Evolutionary conservation across 2,888 invertebrate genomes (phyloP).

Genomic region (Plebejus melissa): DNA sequence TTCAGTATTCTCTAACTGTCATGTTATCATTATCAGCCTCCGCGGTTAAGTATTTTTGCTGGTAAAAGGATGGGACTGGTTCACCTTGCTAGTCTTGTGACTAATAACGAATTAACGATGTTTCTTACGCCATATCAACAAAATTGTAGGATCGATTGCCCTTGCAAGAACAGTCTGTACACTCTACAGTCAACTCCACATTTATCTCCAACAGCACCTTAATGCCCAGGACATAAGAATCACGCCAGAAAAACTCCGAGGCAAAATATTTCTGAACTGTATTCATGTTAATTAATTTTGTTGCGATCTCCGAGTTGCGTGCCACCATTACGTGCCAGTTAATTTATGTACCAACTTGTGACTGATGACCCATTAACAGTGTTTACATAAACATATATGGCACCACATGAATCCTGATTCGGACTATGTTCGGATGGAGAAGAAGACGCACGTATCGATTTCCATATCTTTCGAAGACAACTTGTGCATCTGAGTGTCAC

Average conservation of each 20-base stretch:
- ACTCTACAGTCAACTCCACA: no score
- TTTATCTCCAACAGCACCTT: not conserved
- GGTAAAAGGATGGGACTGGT: not conserved
- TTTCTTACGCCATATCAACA: slow-evolving; percentile 1
- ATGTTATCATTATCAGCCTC: no score
- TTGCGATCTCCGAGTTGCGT: not conserved
- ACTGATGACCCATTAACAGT: slow-evolving; percentile 11
- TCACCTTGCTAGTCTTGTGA: not conserved
- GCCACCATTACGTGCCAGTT: slow-evolving; percentile 1
- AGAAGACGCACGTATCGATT: no score
- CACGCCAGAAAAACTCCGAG: not conserved
- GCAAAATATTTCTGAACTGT: not conserved
- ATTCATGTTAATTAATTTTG: slow-evolving; percentile 11
- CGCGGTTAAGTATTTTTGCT: not conserved
- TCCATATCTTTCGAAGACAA: no score
- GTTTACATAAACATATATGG: not conserved
- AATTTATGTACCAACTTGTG: slow-evolving; percentile 13
- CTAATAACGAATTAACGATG: not conserved
- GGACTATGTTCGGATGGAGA: no score
- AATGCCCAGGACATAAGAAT: not conserved
- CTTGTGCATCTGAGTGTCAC: no score
- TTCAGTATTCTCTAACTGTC: no score
- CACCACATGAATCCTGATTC: not conserved
- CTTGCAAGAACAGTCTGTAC: not conserved
- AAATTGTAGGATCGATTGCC: not conserved